Conservation (phyloP, 2,113 vertebrate genomes). For the Hippocampus mohnikei region DNA sequence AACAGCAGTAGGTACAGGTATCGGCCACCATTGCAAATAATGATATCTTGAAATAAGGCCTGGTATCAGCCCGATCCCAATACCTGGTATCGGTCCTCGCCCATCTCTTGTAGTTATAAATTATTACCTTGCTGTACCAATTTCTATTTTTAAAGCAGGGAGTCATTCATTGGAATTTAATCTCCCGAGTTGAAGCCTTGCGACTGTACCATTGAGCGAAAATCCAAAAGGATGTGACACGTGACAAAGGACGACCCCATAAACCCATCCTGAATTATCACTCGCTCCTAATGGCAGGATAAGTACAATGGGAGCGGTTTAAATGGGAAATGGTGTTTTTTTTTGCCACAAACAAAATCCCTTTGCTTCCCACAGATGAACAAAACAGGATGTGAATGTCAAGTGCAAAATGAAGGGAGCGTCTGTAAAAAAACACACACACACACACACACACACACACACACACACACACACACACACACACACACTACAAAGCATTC, state of each 20-base stretch:
- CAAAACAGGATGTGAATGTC: constrained; percentile 9
- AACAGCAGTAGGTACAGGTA: no score
- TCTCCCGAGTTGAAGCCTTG: background rate
- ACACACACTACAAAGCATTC: background rate
- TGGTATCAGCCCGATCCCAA: no score
- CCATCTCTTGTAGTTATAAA: no score
- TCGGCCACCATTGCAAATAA: no score
- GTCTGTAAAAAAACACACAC: background rate
- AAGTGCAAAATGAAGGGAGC: constrained; percentile 30
- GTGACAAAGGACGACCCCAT: background rate
- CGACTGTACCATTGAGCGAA: background rate
- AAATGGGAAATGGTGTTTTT: background rate
- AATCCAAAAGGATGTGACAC: background rate
- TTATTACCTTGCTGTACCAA: background rate
- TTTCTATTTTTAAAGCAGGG: background rate
- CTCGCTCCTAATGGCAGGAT: background rate
- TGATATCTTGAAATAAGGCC: no score
- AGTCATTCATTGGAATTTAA: background rate
- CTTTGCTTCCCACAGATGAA: constrained; percentile 10
- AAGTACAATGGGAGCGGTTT: background rate
- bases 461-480: background rate
- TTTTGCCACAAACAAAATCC: background rate
- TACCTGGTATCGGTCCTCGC: no score
- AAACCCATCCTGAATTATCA: background rate
- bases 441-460: no score